phyloP scores from a whole-genome alignment of 1,140 invertebrate species.

The Drosophila ficusphila region DNA sequence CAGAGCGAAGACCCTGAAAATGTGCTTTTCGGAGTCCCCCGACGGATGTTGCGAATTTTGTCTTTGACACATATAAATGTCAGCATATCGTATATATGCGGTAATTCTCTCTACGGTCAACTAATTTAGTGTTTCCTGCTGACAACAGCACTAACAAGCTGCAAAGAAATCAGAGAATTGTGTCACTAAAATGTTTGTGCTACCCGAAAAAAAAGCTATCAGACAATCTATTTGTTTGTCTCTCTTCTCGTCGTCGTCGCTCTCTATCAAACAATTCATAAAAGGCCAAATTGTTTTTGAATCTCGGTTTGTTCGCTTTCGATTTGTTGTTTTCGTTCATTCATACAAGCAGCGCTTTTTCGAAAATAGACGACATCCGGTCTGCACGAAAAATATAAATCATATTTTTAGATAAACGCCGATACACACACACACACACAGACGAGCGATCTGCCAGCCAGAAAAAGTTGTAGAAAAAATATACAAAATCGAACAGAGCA shows the following conservation, averaged over 20 bases:
- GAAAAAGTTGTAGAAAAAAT: conserved; percentile 38
- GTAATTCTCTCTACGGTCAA: conserved; percentile 75
- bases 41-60: conserved; percentile 76
- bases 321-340: conserved; percentile 47
- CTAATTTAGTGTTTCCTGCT: conserved; percentile 82
- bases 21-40: conserved; percentile 6
- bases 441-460: conserved; percentile 15
- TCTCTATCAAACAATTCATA: conserved; percentile 56
- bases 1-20: conserved; percentile 8
- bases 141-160: conserved; percentile 59
- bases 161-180: conserved; percentile 50
- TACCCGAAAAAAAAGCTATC: conserved; percentile 29
- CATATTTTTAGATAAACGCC: conserved; percentile 81
- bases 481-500: conserved; percentile 28
- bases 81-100: conserved; percentile 38
- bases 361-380: conserved; percentile 83
- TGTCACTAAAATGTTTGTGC: conserved; percentile 56
- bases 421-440: conserved; percentile 46
- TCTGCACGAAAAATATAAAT: conserved; percentile 79
- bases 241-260: conserved; percentile 1
- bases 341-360: conserved; percentile 46
- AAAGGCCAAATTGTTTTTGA: conserved; percentile 49
- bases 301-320: conserved; percentile 48
- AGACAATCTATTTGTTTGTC: conserved; percentile 39
- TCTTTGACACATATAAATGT: conserved; percentile 42